Percentiles rank a stretch among this genome's conserved stretches.
Conservation (phyloP, 2,113 vertebrate genomes). For the Pollachius pollachius region DNA sequence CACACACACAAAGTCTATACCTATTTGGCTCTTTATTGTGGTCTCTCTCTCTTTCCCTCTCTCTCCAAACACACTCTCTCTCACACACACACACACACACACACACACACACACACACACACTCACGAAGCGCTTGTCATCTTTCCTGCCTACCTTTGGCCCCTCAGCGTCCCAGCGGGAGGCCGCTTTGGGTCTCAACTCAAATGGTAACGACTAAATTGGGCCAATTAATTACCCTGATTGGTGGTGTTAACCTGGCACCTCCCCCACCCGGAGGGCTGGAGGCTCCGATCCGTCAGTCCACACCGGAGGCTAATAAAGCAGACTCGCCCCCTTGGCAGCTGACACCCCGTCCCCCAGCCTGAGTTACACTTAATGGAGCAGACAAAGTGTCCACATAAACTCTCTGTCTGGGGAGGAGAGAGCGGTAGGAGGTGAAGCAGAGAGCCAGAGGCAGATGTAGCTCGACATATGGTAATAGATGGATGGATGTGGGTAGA, state of each 20-base stretch:
- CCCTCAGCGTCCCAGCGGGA: not conserved
- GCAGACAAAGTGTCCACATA: no score
- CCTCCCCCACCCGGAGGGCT: slow-evolving; percentile 56
- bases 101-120: no score
- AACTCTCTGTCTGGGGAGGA: no score
- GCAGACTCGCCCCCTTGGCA: not conserved
- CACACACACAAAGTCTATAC: not conserved
- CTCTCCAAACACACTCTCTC: not conserved
- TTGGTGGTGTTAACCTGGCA: slow-evolving; percentile 60
- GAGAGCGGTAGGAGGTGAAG: no score
- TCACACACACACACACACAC: not conserved
- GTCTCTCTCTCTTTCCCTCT: not conserved
- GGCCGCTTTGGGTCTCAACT: slow-evolving; percentile 25
- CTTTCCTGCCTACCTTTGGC: not conserved
- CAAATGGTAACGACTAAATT: slow-evolving; percentile 61
- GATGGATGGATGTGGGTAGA: no score
- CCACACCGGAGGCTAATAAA: slow-evolving; percentile 24
- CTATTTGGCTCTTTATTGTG: not conserved
- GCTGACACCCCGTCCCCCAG: no score
- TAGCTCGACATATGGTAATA: no score
- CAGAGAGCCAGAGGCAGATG: not conserved
- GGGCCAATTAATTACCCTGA: slow-evolving; percentile 57
- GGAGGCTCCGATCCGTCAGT: slow-evolving; percentile 30
- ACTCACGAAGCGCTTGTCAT: not conserved
- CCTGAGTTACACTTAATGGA: no score